phyloP scores from a whole-genome alignment of 2,888 invertebrate genomes.

The Nomada fucata region DNA sequence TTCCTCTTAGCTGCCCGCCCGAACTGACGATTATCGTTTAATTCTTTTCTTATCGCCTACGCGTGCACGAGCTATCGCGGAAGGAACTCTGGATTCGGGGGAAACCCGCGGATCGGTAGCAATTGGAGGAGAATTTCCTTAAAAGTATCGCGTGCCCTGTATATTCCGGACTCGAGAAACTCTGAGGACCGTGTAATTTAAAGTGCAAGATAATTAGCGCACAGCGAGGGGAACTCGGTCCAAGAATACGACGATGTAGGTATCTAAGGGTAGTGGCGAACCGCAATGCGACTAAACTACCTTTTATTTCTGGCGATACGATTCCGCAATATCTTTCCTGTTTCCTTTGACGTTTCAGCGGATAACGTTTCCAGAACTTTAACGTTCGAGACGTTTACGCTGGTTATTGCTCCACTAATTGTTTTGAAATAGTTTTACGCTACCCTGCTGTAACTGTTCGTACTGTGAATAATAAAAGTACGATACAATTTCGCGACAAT shows the following conservation, averaged over 20 bases:
- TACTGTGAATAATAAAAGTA: no score
- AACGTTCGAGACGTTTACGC: no score
- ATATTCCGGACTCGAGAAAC: neutral
- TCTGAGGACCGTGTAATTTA: constrained; percentile 4
- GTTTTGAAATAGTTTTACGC: no score
- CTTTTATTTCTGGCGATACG: neutral
- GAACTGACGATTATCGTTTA: neutral
- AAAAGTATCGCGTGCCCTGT: neutral
- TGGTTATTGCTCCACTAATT: no score
- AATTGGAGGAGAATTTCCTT: neutral
- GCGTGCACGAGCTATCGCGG: no score
- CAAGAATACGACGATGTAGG: neutral
- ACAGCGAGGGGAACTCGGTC: constrained; percentile 32
- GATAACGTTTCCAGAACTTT: no score
- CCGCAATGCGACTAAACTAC: constrained; percentile 1
- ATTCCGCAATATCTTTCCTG: neutral
- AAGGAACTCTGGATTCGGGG: neutral
- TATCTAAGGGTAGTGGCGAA: neutral
- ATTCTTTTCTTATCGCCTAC: neutral
- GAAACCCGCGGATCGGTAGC: neutral
- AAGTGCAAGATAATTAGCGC: constrained; percentile 20
- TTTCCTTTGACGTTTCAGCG: no score
- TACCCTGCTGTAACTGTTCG: no score
- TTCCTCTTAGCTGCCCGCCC: constrained; percentile 4
- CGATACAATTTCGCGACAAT: no score